Conservation (phyloP, 2,797 vertebrate species). For the Liparis tanakae region DNA sequence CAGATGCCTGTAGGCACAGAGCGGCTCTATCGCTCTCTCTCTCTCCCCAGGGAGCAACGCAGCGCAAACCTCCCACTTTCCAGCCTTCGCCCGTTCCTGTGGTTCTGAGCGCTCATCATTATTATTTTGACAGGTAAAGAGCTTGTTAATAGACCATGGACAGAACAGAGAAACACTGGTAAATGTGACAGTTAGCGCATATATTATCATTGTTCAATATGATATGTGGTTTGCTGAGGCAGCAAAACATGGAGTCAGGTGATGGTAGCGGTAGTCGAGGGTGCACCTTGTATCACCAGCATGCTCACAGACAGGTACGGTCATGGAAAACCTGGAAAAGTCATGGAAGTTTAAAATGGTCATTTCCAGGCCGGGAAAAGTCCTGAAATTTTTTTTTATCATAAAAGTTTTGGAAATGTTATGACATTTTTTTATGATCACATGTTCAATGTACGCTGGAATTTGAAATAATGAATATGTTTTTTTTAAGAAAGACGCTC, state of each 20-base stretch:
- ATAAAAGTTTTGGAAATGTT: no score
- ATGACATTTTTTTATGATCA: no score
- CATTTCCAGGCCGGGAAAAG: no score
- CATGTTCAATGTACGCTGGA: no score
- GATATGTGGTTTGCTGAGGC: constrained; percentile 29
- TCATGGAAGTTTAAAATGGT: no score
- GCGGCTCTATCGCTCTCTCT: constrained; percentile 48
- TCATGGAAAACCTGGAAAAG: no score
- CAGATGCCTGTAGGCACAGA: constrained; percentile 70
- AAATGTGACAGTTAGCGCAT: constrained; percentile 32
- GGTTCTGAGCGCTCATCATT: constrained; percentile 68
- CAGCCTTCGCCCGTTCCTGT: constrained; percentile 57
- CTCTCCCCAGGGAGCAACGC: constrained; percentile 58
- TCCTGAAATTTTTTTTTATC: no score
- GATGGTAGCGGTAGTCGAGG: constrained; percentile 10
- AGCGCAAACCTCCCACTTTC: constrained; percentile 57
- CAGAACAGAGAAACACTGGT: constrained; percentile 42
- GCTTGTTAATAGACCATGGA: constrained; percentile 58
- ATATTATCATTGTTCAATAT: constrained; percentile 42
- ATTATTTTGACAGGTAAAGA: constrained; percentile 74
- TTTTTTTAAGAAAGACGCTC: no score
- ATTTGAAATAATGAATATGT: no score
- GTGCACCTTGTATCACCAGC: constrained; percentile 32
- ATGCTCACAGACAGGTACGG: no score
- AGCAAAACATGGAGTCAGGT: constrained; percentile 22